Percentiles rank a stretch among this genome's conserved stretches.
Evolutionary conservation across 2,797 vertebrate genomes (phyloP).

Genomic region (Eurystomus glaucurus): DNA sequence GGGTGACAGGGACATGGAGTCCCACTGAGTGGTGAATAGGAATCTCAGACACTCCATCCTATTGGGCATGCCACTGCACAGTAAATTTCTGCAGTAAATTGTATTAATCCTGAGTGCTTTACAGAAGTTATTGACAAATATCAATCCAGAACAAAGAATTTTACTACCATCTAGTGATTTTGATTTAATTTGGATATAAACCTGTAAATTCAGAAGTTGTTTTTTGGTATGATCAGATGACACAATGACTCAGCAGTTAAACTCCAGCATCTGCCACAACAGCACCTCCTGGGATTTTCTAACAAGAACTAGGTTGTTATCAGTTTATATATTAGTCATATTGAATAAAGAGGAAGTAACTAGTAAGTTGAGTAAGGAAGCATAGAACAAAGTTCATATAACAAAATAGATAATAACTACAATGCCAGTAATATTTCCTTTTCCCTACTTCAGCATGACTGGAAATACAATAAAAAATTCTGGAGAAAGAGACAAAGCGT

Average conservation of each 20-base stretch:
- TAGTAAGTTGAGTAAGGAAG: constrained; percentile 53
- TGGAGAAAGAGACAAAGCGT: background rate
- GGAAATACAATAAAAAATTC: background rate
- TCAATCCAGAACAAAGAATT: background rate
- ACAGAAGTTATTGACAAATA: background rate
- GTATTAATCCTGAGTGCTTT: background rate
- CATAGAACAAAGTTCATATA: constrained; percentile 45
- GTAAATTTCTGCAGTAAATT: background rate
- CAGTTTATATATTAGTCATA: constrained; percentile 71
- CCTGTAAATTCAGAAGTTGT: constrained; percentile 14
- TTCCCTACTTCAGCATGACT: background rate
- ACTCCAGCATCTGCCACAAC: constrained; percentile 11
- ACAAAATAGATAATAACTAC: background rate
- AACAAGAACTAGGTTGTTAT: constrained; percentile 71
- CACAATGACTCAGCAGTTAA: constrained; percentile 75
- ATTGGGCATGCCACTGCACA: background rate
- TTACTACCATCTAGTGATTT: background rate
- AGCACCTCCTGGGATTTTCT: constrained; percentile 75
- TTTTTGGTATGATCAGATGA: constrained; percentile 60
- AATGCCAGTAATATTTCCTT: constrained; percentile 34
- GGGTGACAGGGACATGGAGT: background rate
- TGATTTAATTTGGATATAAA: constrained; percentile 18
- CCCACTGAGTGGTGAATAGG: background rate
- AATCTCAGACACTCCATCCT: background rate
- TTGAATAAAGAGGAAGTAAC: constrained; percentile 73